phyloP scores from a whole-genome alignment of 2,888 invertebrate genomes.

The Galerucella pusilla region DNA sequence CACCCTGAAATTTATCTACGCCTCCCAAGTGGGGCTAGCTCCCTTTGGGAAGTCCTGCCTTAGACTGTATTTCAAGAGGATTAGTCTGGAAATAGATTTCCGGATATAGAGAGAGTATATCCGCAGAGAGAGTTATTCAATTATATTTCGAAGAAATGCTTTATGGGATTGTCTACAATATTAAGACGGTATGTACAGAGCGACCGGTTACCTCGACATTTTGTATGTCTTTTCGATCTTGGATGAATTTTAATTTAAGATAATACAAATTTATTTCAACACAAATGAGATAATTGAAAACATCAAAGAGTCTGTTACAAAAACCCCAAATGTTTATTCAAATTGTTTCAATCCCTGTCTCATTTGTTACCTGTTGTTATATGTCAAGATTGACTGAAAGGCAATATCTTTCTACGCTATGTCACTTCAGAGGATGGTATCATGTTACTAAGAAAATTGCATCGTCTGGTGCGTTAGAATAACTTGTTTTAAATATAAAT shows the following conservation, averaged over 20 bases:
- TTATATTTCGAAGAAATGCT: constrained; percentile 30
- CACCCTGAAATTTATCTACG: too few relatives aligned
- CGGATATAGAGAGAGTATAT: constrained; percentile 16
- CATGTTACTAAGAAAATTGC: neutral
- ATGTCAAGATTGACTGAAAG: constrained; percentile 3
- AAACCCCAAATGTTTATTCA: neutral
- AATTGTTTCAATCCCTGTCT: neutral
- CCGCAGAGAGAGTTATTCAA: constrained; percentile 28
- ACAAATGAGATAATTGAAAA: neutral
- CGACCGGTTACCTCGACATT: too few relatives aligned
- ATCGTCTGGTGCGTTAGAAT: neutral
- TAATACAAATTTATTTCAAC: neutral
- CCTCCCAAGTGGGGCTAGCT: too few relatives aligned
- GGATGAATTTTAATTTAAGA: too few relatives aligned
- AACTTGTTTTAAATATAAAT: neutral
- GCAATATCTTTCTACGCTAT: neutral
- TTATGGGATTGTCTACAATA: neutral
- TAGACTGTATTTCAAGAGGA: constrained; percentile 22
- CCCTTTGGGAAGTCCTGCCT: too few relatives aligned
- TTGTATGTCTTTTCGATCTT: too few relatives aligned
- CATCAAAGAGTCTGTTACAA: neutral
- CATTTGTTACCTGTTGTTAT: constrained; percentile 3
- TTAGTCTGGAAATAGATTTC: constrained; percentile 28
- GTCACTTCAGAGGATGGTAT: neutral
- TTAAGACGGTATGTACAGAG: neutral